phyloP scores from a whole-genome alignment of 2,888 invertebrate species.

The Caenorhabditis sulstoni region DNA sequence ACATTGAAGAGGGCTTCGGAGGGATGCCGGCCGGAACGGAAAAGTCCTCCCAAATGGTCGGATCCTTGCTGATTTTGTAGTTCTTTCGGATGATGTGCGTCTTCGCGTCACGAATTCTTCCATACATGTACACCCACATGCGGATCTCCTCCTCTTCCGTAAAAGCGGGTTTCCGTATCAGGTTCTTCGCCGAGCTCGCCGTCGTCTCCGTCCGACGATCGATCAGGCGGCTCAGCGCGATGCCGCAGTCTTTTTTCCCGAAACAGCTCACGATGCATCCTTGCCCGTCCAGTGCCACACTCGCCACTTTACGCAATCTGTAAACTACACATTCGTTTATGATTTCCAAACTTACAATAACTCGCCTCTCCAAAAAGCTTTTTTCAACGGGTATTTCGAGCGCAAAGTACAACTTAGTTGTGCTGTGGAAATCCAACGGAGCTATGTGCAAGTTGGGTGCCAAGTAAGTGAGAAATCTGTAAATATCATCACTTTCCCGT shows the following conservation, averaged over 20 bases:
- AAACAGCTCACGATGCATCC: not conserved
- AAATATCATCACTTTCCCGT: too few species aligned
- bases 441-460: slow-evolving; percentile 1
- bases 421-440: too few species aligned
- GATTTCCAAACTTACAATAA: too few species aligned
- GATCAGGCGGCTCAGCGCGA: not conserved
- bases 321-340: not conserved
- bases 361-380: not conserved
- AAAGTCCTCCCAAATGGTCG: not conserved
- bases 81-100: not conserved
- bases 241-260: too few species aligned
- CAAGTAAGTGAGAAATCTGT: slow-evolving; percentile 12
- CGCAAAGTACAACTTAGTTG: not conserved
- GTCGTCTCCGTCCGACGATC: not conserved
- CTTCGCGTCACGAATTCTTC: not conserved
- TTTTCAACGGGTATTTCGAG: not conserved
- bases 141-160: not conserved
- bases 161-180: not conserved
- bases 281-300: not conserved
- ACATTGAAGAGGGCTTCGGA: not conserved
- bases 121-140: slow-evolving; percentile 8
- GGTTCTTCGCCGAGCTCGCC: not conserved
- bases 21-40: not conserved
- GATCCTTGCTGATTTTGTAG: not conserved
- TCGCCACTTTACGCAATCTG: not conserved